Base-by-base conservation (phyloP, 2,888 invertebrate species). In the Ligdia adustata region DNA sequence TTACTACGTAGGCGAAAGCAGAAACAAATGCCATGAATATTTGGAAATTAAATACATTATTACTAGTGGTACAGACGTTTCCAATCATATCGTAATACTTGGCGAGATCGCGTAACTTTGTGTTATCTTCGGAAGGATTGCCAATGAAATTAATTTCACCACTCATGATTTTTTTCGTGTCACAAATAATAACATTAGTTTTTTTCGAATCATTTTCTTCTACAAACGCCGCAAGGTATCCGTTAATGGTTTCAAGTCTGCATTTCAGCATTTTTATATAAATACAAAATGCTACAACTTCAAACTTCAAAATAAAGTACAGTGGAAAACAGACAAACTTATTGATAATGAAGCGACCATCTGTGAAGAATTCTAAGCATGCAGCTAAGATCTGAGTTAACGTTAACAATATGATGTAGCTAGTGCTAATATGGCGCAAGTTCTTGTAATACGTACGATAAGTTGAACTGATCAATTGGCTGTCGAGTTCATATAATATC, bases 1-100 rank as follows among this genome's bases (percentile, higher is more conserved):
- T 64, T 2, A 84, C 63, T 6, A 79, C 71, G 38, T 61, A 78
- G 0, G 63, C 54, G 33, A 83, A 83, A 0, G 80, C 72, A 11
- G 71, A 69, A 3, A 79, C 62, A 0, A 82, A 60, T 4, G 66
- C 68, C 69, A 79, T 73, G 14, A 84, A 75, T 11, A 83, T 74
- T 57, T 78, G 74, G 11, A 75, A 79, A 47, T 82, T 79, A 47
- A 75, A 82, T 5, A 73, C 60, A 9, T 69, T 50, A 32, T 81
- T 85, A 22, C 82, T 67, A 43, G 72, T 52, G 3, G 28, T 39
- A 51, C 71, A 72, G 12, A 69, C 63, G 24, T 68, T 72, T 0
- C 82, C 82, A 16, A 84, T 67, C 1, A 56, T 49, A 31, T 74
- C 66, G 31, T 81, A 83, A 5, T 69, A 67, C 3, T 52, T 51